These are phyloP conservation scores for Oncorhynchus keta DNA, from an alignment of 2,113 vertebrate genomes.

Conservation along the genomic window DNA sequence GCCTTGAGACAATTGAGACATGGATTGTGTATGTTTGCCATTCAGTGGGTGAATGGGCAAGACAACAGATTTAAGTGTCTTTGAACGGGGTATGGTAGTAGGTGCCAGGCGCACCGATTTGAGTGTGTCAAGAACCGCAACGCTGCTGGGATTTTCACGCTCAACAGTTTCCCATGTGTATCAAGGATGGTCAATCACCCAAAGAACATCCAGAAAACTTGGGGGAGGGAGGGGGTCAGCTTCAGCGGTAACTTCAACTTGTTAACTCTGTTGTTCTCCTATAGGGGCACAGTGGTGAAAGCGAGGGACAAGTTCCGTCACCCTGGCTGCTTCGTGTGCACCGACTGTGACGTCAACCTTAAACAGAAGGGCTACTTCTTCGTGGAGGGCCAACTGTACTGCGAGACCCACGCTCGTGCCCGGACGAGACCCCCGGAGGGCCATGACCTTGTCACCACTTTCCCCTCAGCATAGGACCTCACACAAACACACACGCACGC, in stretches of 20 bases:
- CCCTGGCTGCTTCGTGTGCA: slow-evolving; percentile 93
- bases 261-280: slow-evolving; percentile 8
- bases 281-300: slow-evolving; percentile 92
- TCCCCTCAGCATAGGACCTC: slow-evolving; percentile 75
- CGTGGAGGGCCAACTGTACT: slow-evolving; percentile 93
- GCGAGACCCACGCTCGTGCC: slow-evolving; percentile 89
- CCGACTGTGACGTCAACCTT: slow-evolving; percentile 92
- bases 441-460: slow-evolving; percentile 86
- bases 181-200: no score
- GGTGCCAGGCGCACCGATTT: no score
- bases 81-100: no score
- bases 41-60: no score
- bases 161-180: no score
- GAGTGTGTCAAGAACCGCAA: no score
- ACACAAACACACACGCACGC: neutral
- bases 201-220: no score
- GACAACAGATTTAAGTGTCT: no score
- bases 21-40: no score
- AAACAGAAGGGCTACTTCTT: slow-evolving; percentile 98
- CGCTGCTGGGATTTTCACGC: no score
- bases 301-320: slow-evolving; percentile 91
- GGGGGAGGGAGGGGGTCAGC: neutral
- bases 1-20: no score
- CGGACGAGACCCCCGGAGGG: slow-evolving; percentile 88
- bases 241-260: neutral